Evolutionary conservation across 64 coral and sea anemone genomes (phyloP), one percentile per base, ranked within the genome.

Genomic region (Montipora capricornis): DNA sequence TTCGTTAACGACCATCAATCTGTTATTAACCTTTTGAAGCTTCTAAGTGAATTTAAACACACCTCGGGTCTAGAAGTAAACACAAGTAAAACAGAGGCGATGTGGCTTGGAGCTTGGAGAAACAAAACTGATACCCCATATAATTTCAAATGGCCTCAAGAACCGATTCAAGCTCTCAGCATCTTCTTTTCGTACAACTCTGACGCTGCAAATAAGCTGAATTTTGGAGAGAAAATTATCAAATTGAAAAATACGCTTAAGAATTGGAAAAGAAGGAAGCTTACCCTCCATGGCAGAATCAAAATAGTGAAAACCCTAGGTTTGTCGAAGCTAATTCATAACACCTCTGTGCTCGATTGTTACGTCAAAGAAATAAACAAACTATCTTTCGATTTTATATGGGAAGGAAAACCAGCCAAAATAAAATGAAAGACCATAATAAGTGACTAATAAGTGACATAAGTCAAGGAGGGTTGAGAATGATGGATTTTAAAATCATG

Each of bases 321-420:
- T 55, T 55, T 10, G 52, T 3, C 52, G 3, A 74, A 74, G 70
- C 70, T 74, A 74, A 74, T 74, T 74, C 9, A 22, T 74, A 74
- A 74, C 19, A 74, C 70, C 70, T 74, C 15, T 20, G 70, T 74
- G 70, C n/a, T 74, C 0, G n/a, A 74, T 74, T 74, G 8, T 24
- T 74, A 74, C 17, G 70, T 74, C 15, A 74, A 74, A 74, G 70
- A 74, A 20, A 74, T 74, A n/a, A 74, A 74, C 70, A 29, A 29
- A 29, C 29, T 55, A 55, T 7, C 52, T 55, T 55, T 55, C 52
- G 9, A 55, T 55, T 55, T 10, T 55, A 55, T 48, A 76, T 76
- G 74, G 74, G 74, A 76, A 76, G 37, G 29, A 76, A 76, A 76
- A 26, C 22, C 26, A 10, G 9, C 52, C 52, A 45, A 76, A 76